Evolutionary conservation across 1,140 invertebrate genomes (phyloP), one percentile per base, ranked within the genome.

Genomic region (Philopotamus ludificatus): DNA sequence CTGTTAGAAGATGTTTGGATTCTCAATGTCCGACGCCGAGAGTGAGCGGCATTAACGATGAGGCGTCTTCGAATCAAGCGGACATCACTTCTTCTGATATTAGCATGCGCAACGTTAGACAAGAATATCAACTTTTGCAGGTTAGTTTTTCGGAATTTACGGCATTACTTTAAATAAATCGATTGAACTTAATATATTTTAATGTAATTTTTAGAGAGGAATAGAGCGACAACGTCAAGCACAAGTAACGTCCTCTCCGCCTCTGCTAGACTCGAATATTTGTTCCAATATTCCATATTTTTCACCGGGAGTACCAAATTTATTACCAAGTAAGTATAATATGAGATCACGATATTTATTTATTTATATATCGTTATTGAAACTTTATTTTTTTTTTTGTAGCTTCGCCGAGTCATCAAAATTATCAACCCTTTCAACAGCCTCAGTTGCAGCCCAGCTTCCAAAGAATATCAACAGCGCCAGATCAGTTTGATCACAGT

Each of bases 1-100:
- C 93, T 0, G 93, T 95, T 10, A 83, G 95, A 42, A 82, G 95
- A 70, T 93, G 93, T 23, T 93, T 91, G 65, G 94, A 95, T 79
- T 90, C 85, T 75, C 76, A 85, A 80, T 57, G 86, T 77, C 71
- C 78, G 77, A 63, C 78, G 54, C 23, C 74, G 78, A 74, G 71
- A 75, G 63, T 64, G 77, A 39, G 75, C 75, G 3, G 75, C 73
- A 1, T 74, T 74, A 1, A 22, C 12, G 57, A 60, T 7, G 41
- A 44, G 26, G 4, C 18, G 18, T 34, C 4, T 34, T 60, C 42
- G 12, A 25, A 9, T 16, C 15, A 60, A 21, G 64, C 42, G 18
- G 68, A 70, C 20, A 10, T 45, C n/a, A 45, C 60, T 22, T 1
- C 55, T 3, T 64, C 68, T 25, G 68, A 70, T 28, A 39, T 70